A percentile compares a stretch with the other conserved stretches of the same genome.
These are phyloP conservation scores for Gymnodraco acuticeps DNA, from an alignment of 2,797 vertebrate genomes.

Conservation along the genomic window DNA sequence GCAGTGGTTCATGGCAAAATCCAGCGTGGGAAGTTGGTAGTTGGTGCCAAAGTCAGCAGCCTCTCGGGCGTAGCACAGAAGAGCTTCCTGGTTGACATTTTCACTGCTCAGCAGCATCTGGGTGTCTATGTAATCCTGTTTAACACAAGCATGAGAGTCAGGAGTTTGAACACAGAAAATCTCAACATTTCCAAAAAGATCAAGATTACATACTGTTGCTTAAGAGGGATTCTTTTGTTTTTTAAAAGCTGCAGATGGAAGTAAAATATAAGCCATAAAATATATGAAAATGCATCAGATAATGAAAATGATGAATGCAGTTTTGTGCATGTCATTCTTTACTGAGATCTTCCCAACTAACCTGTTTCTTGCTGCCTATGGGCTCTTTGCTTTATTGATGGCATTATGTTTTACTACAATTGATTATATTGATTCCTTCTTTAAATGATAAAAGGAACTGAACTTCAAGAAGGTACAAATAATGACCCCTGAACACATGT, in stretches of 20 bases:
- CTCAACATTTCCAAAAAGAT: background rate
- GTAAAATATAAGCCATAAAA: background rate
- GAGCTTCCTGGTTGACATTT: constrained; percentile 95
- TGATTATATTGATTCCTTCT: background rate
- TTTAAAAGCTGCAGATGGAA: background rate
- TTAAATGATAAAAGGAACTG: background rate
- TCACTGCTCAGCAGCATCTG: constrained; percentile 91
- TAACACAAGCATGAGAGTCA: constrained; percentile 28
- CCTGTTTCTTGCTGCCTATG: background rate
- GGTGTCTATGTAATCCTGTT: constrained; percentile 93
- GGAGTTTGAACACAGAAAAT: background rate
- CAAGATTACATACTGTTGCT: background rate
- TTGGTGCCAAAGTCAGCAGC: constrained; percentile 97
- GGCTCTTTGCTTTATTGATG: background rate
- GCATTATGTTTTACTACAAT: background rate
- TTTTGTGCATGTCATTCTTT: too few species aligned
- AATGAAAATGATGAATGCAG: background rate
- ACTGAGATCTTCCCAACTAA: background rate
- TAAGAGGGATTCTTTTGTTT: background rate
- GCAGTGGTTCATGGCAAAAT: constrained; percentile 95
- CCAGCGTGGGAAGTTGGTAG: constrained; percentile 95
- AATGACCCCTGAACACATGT: background rate
- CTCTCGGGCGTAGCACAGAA: constrained; percentile 94
- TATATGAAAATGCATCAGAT: too few species aligned
- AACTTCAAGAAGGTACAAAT: background rate